Percentiles rank a stretch among this genome's conserved stretches.
phyloP scores from a whole-genome alignment of 30 jellyfish, hydroid and myxozoan genomes.

The Aurelia coerulea region DNA sequence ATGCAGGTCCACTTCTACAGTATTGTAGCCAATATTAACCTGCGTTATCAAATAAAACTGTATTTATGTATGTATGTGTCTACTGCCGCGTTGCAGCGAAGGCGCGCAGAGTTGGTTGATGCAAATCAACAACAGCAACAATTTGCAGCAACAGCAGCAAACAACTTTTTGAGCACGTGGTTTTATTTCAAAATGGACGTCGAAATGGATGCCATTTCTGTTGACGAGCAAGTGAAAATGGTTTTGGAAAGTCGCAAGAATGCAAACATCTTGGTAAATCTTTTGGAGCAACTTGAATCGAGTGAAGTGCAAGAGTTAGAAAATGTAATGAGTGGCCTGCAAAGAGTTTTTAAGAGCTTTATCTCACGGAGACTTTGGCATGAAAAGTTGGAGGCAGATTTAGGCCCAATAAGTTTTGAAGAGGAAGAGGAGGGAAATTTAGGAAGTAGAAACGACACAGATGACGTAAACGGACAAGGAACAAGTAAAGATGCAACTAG shows the following conservation, averaged over 20 bases:
- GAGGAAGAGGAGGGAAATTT: background rate
- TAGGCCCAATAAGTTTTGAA: slow-evolving; percentile 3
- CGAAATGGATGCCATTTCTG: slow-evolving; percentile 45
- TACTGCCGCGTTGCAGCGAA: no score
- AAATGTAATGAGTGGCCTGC: slow-evolving; percentile 36
- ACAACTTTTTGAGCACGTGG: background rate
- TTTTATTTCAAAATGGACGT: background rate
- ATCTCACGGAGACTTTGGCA: slow-evolving; percentile 55
- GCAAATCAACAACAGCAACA: no score
- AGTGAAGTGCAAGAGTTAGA: background rate
- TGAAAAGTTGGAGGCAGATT: background rate
- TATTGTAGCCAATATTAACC: no score
- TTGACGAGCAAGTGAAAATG: slow-evolving; percentile 39
- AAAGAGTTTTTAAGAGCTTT: slow-evolving; percentile 25
- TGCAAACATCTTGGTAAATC: slow-evolving; percentile 59
- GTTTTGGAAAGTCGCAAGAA: slow-evolving; percentile 54
- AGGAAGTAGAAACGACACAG: background rate
- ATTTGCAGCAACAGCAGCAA: slow-evolving; percentile 4
- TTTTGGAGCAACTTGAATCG: slow-evolving; percentile 49
- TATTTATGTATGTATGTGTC: no score
- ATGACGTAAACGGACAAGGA: background rate
- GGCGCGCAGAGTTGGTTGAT: no score
- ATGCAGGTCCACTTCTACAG: no score
- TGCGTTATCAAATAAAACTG: no score
- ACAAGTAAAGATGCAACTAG: background rate